phyloP scores from a whole-genome alignment of 2,797 vertebrate genomes.

The Urocyon cinereoargenteus region DNA sequence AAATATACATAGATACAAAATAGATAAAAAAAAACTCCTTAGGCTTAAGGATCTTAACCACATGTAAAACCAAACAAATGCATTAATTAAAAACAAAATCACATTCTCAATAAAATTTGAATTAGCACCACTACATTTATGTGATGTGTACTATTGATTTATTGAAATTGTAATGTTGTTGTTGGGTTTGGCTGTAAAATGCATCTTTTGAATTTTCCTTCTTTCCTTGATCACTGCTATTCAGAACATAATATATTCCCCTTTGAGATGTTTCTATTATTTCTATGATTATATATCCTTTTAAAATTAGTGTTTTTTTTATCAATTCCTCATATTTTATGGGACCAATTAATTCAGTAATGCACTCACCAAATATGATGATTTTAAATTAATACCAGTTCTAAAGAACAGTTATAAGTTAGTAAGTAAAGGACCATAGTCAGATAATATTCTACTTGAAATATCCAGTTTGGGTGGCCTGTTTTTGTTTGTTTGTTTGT shows the following conservation, averaged over 20 bases:
- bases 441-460: background rate
- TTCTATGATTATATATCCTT: background rate
- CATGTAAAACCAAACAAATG: background rate
- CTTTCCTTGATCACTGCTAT: background rate
- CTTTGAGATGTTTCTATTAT: background rate
- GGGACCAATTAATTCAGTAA: background rate
- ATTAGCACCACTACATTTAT: background rate
- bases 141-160: background rate
- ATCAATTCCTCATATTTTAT: background rate
- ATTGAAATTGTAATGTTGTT: background rate
- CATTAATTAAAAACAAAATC: background rate
- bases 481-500: background rate
- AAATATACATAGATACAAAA: background rate
- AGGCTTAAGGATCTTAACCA: background rate
- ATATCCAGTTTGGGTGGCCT: background rate
- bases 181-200: background rate
- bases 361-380: background rate
- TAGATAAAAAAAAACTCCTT: background rate
- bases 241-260: background rate
- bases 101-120: background rate
- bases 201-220: background rate
- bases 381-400: background rate
- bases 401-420: background rate
- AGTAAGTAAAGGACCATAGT: background rate
- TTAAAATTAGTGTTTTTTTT: background rate